Base-by-base conservation (phyloP, 2,888 invertebrate species). In the Drosophila kokeensis region DNA sequence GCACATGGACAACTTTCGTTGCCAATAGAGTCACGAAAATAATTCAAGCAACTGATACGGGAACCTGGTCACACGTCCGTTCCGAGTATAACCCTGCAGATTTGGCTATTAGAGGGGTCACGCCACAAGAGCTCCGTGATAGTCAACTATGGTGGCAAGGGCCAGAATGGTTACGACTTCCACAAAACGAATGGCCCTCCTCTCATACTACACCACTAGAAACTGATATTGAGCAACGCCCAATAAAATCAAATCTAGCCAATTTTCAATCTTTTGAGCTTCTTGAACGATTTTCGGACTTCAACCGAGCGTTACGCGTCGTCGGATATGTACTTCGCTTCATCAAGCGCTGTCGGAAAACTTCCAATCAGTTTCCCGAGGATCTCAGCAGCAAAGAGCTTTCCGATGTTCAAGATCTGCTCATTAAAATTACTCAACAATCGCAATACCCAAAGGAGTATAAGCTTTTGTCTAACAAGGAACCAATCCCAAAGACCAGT, bases 1-100 rank as follows among this genome's bases (percentile, higher is more conserved):
- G 54, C 2, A 50, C 4, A 13, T 60, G 50, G 63, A 55, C 63
- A 6, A 63, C 21, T 1, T 64, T 64, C 11, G 63, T 55, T n/a
- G 63, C 55, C 5, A 63, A 49, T 21, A 18, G 49, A n/a, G 55
- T 38, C 1, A 18, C 42, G 5, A 45, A 29, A 32, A 58, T 45
- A 15, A 8, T 38, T 4, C 42, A 52, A 24, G 15, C 32, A 8
- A 52, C 45, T 1, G 45, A 34, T 4, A 0, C 32, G 7, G n/a
- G 18, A 5, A 49, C 21, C 1, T 54, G 36, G 48, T 40, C 57
- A 4, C 55, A 59, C 15, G 36, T 59, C 15, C 59, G 45, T 15
- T 36, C 48, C 2, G 48, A 58, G 2, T 6, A 24, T 15, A 48
- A 58, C 7, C 48, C 34, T 18, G 58, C 34, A 2, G 34, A 58